Evolutionary conservation across 2,797 vertebrate genomes (phyloP).

Genomic region (Oreonectes daqikongensis): DNA sequence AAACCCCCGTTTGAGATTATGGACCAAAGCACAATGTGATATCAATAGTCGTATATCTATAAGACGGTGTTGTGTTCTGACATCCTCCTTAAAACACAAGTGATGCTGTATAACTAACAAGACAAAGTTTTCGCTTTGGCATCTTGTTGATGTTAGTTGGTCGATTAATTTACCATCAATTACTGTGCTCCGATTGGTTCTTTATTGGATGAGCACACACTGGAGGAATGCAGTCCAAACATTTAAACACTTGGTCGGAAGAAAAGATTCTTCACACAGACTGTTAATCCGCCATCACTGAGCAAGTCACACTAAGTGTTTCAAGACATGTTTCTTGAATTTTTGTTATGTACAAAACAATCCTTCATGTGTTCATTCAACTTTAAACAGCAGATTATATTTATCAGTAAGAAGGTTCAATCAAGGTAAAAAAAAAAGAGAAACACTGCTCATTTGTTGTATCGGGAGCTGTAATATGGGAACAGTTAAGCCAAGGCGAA

Average conservation of each 20-base stretch:
- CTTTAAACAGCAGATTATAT: conserved; percentile 12
- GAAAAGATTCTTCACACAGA: neutral
- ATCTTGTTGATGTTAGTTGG: neutral
- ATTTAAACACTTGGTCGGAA: no score
- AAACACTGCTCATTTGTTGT: neutral
- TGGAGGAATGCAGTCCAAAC: neutral
- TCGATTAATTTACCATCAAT: neutral
- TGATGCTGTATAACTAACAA: no score
- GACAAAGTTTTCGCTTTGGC: neutral
- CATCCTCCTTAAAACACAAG: neutral
- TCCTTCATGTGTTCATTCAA: neutral
- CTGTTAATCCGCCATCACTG: neutral
- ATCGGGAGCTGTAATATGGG: conserved; percentile 5
- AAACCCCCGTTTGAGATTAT: no score
- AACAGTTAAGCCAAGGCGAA: conserved; percentile 27
- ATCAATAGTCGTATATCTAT: neutral
- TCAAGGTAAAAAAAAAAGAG: neutral
- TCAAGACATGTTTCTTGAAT: neutral
- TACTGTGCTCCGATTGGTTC: neutral
- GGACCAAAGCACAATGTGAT: neutral
- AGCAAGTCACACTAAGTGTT: neutral
- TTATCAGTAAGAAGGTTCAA: neutral
- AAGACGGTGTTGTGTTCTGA: neutral
- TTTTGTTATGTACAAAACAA: no score
- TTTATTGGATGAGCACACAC: neutral